phyloP scores from a whole-genome alignment of 2,113 vertebrate species.

The Nothoprocta perdicaria region DNA sequence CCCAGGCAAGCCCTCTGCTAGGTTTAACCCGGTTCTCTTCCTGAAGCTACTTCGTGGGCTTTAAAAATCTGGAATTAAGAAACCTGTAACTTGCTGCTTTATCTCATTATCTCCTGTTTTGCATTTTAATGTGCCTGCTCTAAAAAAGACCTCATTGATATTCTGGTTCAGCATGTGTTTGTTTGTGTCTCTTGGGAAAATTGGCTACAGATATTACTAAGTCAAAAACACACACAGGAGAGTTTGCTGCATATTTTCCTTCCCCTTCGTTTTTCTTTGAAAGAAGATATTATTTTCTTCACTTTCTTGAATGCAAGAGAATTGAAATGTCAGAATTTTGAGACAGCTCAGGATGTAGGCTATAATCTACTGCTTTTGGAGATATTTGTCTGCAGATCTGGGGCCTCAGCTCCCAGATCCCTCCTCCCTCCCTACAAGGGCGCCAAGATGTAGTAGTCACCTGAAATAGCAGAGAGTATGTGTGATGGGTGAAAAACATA shows the following conservation, averaged over 20 bases:
- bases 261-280: constrained; percentile 21
- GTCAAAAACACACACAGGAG: constrained; percentile 71
- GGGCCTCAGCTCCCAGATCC: background rate
- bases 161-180: constrained; percentile 77
- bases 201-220: constrained; percentile 78
- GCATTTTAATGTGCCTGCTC: constrained; percentile 83
- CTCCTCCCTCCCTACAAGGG: background rate
- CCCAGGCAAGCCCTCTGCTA: background rate
- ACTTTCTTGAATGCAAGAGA: background rate
- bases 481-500: background rate
- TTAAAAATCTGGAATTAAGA: constrained; percentile 69
- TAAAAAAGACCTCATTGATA: constrained; percentile 83
- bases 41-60: constrained; percentile 1
- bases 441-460: background rate
- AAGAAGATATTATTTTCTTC: constrained; percentile 42
- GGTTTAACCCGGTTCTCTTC: background rate
- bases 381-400: background rate
- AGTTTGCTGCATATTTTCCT: constrained; percentile 60
- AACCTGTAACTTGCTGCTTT: constrained; percentile 78
- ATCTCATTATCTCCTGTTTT: constrained; percentile 85
- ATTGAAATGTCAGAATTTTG: constrained; percentile 11
- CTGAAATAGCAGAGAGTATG: background rate
- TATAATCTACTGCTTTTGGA: background rate
- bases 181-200: constrained; percentile 82
- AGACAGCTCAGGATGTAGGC: rapidly evolving